Evolutionary conservation across 2,888 invertebrate species (phyloP).

Genomic region (Hemistola chrysoprasaria): DNA sequence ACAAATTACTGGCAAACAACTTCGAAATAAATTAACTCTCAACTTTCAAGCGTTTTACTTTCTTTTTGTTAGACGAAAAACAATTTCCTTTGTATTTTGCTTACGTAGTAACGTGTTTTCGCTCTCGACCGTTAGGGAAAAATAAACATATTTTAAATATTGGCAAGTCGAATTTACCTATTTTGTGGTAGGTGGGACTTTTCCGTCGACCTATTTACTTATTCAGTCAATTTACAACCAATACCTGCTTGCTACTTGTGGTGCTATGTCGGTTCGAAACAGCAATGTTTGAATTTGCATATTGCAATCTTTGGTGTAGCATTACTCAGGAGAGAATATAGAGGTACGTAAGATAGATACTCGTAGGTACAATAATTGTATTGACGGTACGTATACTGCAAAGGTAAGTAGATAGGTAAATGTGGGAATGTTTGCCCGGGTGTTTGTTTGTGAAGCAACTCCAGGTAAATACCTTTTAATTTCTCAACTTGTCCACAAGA

Average conservation of each 20-base stretch:
- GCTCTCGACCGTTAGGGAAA: conserved; percentile 40
- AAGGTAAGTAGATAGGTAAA: conserved; percentile 2
- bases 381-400: no score
- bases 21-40: conserved; percentile 79
- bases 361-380: no score
- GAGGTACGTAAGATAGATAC: conserved; percentile 3
- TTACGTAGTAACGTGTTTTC: conserved; percentile 51
- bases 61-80: conserved; percentile 68
- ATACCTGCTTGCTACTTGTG: no score
- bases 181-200: conserved; percentile 9
- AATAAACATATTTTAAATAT: conserved; percentile 38
- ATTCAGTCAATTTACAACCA: conserved; percentile 9
- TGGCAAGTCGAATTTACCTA: conserved; percentile 25
- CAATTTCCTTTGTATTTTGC: conserved; percentile 73
- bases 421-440: conserved; percentile 14
- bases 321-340: conserved; percentile 1
- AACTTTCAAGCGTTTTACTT: conserved; percentile 76
- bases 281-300: conserved; percentile 19
- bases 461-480: conserved; percentile 49
- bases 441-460: conserved; percentile 22
- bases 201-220: conserved; percentile 6
- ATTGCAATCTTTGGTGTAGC: conserved; percentile 18
- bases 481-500: conserved; percentile 43
- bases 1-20: conserved; percentile 80
- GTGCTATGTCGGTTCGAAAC: background rate